phyloP scores from a whole-genome alignment of 23 tunicate genomes.

The Trididemnum miniatum region DNA sequence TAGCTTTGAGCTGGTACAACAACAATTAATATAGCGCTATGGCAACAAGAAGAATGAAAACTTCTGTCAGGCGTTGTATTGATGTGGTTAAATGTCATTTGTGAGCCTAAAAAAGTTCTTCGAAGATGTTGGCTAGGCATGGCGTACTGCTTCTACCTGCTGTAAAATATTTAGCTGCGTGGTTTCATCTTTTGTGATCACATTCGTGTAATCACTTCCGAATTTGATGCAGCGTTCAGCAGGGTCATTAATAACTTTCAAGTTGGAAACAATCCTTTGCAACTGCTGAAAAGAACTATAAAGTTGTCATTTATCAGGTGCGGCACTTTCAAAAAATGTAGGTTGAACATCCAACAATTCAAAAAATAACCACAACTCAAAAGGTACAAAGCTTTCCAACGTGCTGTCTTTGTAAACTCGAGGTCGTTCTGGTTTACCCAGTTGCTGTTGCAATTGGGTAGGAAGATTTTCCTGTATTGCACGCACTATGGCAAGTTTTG shows the following conservation, averaged over 20 bases:
- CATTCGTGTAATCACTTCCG: conserved; percentile 14
- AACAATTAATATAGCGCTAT: background rate
- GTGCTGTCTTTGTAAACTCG: conserved; percentile 3
- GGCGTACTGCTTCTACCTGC: background rate
- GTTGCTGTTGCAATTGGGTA: background rate
- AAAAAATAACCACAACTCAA: conserved; percentile 5
- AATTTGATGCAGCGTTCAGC: conserved; percentile 1
- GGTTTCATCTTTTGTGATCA: conserved; percentile 13
- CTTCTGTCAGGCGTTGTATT: background rate
- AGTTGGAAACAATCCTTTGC: background rate
- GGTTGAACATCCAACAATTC: background rate
- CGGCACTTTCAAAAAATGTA: background rate
- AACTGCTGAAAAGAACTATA: background rate
- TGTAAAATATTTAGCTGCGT: background rate
- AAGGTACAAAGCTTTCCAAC: conserved; percentile 9
- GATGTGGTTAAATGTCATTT: background rate
- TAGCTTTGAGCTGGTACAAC: background rate
- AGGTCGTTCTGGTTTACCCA: conserved; percentile 8
- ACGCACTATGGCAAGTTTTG: background rate
- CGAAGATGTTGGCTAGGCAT: background rate
- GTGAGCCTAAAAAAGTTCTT: background rate
- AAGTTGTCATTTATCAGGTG: conserved; percentile 1
- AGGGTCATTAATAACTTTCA: conserved; percentile 3
- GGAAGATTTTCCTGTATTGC: conserved; percentile 2
- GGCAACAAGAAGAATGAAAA: background rate